Evolutionary conservation across 1,140 invertebrate species (phyloP).

Genomic region (Sesamia nonagrioides): DNA sequence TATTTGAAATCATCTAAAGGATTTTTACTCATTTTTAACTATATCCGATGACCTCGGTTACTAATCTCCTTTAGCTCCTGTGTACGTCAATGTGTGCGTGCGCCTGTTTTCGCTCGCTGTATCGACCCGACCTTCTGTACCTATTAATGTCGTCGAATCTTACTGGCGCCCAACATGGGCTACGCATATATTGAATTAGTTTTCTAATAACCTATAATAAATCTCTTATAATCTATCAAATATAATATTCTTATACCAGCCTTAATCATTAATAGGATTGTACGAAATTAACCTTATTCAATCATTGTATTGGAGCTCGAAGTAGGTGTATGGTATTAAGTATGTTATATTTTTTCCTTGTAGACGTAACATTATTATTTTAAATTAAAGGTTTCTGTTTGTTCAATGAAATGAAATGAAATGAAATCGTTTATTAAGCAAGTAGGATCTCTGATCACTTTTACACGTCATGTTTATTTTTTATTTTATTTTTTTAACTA

Average conservation of each 20-base stretch:
- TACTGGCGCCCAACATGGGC: not conserved
- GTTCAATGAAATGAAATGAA: too few relatives aligned
- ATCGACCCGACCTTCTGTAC: not conserved
- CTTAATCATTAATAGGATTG: not conserved
- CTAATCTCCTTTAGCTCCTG: too few relatives aligned
- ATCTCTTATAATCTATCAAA: slow-evolving; percentile 24
- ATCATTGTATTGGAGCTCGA: slow-evolving; percentile 2
- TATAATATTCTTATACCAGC: slow-evolving; percentile 4
- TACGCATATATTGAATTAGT: slow-evolving; percentile 15
- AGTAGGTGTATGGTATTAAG: not conserved
- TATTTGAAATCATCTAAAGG: too few relatives aligned
- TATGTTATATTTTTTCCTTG: too few relatives aligned
- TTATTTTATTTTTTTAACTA: too few relatives aligned
- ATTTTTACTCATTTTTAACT: too few relatives aligned
- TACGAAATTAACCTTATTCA: slow-evolving; percentile 1
- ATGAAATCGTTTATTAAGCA: too few relatives aligned
- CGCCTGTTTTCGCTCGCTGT: not conserved
- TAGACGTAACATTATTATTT: too few relatives aligned
- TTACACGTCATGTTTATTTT: too few relatives aligned
- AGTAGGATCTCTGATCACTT: too few relatives aligned
- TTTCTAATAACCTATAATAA: slow-evolving; percentile 18
- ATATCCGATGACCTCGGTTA: too few relatives aligned
- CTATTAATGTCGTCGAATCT: not conserved
- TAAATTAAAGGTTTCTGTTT: too few relatives aligned
- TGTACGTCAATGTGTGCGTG: not conserved